phyloP scores from a whole-genome alignment of 2,888 invertebrate genomes.

The Caenorhabditis wallacei region DNA sequence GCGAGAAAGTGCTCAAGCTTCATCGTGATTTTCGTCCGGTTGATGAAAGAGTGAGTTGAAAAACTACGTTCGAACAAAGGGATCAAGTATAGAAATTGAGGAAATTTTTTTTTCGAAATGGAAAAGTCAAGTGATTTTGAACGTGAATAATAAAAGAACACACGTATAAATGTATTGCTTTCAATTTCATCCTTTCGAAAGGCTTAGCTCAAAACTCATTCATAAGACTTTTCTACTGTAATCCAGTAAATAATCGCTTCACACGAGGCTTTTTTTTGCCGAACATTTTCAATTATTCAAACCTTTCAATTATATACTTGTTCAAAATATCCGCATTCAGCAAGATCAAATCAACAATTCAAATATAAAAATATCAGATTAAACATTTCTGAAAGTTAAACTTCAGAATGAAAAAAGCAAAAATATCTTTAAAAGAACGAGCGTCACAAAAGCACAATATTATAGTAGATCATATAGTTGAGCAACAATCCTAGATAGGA shows the following conservation, averaged over 20 bases:
- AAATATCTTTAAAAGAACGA: background rate
- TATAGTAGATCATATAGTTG: background rate
- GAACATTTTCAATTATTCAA: background rate
- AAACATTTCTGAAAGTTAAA: background rate
- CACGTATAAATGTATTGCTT: constrained; percentile 28
- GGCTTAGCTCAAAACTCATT: constrained; percentile 31
- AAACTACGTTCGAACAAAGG: too few species aligned
- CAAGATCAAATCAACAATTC: constrained; percentile 36
- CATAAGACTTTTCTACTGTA: constrained; percentile 30
- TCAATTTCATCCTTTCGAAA: constrained; percentile 20
- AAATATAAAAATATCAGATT: too few species aligned
- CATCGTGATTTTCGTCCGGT: constrained; percentile 66
- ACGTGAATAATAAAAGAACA: constrained; percentile 26
- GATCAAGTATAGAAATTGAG: too few species aligned
- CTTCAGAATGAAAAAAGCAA: background rate
- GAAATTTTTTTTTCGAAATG: background rate
- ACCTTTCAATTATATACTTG: constrained; percentile 21
- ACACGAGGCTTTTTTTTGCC: constrained; percentile 27
- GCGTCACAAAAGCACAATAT: constrained; percentile 5
- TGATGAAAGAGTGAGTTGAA: constrained; percentile 64
- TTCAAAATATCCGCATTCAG: constrained; percentile 18
- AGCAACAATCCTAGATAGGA: constrained; percentile 13
- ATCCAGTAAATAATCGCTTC: constrained; percentile 34
- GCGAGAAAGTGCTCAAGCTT: constrained; percentile 42
- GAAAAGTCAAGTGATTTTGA: constrained; percentile 6